Conservation (phyloP, 1,140 invertebrate species). For the Plectrocnemia conspersa region DNA sequence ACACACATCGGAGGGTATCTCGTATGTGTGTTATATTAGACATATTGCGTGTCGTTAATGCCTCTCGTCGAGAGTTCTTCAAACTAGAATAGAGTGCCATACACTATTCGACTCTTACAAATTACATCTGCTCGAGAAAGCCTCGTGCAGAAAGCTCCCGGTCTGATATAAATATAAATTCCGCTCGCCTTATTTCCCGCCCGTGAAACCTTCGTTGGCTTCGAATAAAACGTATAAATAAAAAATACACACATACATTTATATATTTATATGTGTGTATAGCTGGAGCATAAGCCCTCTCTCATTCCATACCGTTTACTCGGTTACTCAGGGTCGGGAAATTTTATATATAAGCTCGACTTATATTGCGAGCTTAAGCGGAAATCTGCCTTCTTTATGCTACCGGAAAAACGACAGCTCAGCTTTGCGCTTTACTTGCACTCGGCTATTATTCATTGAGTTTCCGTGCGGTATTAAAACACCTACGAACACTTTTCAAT, state of each 20-base stretch:
- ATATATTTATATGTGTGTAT: neutral
- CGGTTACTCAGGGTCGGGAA: neutral
- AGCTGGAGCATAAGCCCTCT: neutral
- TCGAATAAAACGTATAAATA: neutral
- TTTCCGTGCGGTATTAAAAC: no score
- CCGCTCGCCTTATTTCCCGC: neutral
- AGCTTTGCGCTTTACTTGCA: slow-evolving; percentile 11
- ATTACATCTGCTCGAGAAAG: neutral
- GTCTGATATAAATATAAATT: no score
- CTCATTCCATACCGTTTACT: neutral
- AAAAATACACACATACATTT: no score
- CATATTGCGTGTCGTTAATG: no score
- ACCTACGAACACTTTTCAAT: no score
- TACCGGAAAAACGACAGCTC: neutral
- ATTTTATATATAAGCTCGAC: neutral
- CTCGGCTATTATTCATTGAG: neutral
- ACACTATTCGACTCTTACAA: neutral
- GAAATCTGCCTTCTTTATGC: slow-evolving; percentile 7
- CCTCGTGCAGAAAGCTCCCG: neutral
- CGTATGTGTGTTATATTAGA: no score
- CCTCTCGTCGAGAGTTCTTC: no score
- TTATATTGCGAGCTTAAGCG: slow-evolving; percentile 6
- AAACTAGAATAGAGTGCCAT: no score
- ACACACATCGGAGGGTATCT: no score
- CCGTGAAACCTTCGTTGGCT: neutral